Evolutionary conservation across 37 sponge, comb jelly and placozoan genomes (phyloP), one percentile per base, ranked within the genome.

Genomic region (Ianthella basta): DNA sequence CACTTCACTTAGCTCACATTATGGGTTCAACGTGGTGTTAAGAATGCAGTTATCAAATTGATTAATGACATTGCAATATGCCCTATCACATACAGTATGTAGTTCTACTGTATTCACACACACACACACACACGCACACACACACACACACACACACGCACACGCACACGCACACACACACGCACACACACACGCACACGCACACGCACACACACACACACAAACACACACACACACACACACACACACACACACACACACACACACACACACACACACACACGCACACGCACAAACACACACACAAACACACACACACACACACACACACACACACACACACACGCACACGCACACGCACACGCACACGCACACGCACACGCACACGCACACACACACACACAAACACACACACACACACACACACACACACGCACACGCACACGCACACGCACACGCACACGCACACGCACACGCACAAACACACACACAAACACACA

Each of bases 61-160:
- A 44, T 44, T 44, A 8, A n/a, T n/a, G n/a, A n/a, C n/a, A n/a
- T n/a, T n/a, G n/a, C n/a, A n/a, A n/a, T n/a, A n/a, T n/a, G n/a
- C n/a, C n/a, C n/a, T n/a, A n/a, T n/a, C n/a, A n/a, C n/a, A n/a
- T n/a, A n/a, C n/a, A n/a, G n/a, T n/a, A n/a, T n/a, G n/a, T n/a
- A n/a, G n/a, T n/a, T n/a, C n/a, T n/a, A n/a, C n/a, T n/a, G n/a
- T n/a, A n/a, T n/a, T n/a, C n/a, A 64, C 66, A 64, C 66, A 64
- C 66, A 64, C 66, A 64, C 66, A 64, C 66, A 64, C 66, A 64
- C 66, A 64, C 66, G 27, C 66, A 64, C 66, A 64, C 66, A 64
- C 66, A 64, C 66, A 64, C 66, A 64, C 14, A 64, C 66, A 64
- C 66, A 64, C 66, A 64, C 14, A 64, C 66, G 27, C 66, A 64